These are phyloP conservation scores for Troides oblongomaculatus DNA, from an alignment of 2,888 invertebrate genomes.

Conservation along the genomic window DNA sequence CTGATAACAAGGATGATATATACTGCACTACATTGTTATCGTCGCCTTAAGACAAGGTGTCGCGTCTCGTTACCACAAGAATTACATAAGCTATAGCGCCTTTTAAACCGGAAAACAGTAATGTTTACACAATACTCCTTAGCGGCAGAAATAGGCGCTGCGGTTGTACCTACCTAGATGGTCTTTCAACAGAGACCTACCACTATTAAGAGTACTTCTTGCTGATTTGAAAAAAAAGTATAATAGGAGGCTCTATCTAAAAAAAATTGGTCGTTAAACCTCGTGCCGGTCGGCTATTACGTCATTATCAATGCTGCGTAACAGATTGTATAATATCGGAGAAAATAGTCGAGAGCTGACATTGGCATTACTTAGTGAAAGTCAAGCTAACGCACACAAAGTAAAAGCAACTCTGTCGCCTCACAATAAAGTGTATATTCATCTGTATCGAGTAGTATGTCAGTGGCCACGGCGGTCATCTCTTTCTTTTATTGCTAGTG, in stretches of 20 bases:
- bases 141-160: too few relatives aligned
- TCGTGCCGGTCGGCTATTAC: conserved; percentile 40
- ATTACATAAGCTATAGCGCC: too few relatives aligned
- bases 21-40: too few relatives aligned
- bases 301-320: conserved; percentile 50
- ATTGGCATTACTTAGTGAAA: conserved; percentile 75
- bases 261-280: conserved; percentile 33
- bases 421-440: background rate
- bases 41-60: too few relatives aligned
- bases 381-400: conserved; percentile 41
- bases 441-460: conserved; percentile 29
- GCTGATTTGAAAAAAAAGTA: background rate
- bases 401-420: conserved; percentile 33
- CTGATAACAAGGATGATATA: too few relatives aligned
- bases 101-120: too few relatives aligned
- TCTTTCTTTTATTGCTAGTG: conserved; percentile 13
- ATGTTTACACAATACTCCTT: too few relatives aligned
- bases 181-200: too few relatives aligned
- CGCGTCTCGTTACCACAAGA: too few relatives aligned
- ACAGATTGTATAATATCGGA: conserved; percentile 58
- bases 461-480: conserved; percentile 47
- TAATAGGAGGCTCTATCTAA: background rate
- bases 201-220: too few relatives aligned
- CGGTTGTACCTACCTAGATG: too few relatives aligned
- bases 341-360: conserved; percentile 65